Percentiles rank a stretch among this genome's conserved stretches.
Conservation (phyloP, 2,888 invertebrate genomes). For the Cordilura impudica region DNA sequence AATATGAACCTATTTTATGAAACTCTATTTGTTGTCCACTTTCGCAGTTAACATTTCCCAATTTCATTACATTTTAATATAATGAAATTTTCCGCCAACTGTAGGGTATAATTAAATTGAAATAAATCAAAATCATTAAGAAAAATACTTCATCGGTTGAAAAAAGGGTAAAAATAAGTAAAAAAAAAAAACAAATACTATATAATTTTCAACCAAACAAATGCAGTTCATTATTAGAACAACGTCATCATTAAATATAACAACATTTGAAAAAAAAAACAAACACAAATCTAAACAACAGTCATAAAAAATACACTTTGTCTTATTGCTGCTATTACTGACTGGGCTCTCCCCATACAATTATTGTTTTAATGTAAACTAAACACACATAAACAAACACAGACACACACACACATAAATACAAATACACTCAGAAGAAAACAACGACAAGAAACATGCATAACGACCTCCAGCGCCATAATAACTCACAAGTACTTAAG, state of each 20-base stretch:
- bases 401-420: background rate
- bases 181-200: constrained; percentile 8
- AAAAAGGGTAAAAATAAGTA: background rate
- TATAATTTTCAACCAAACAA: constrained; percentile 17
- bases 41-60: too few relatives aligned
- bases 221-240: constrained; percentile 52
- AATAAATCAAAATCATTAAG: constrained; percentile 56
- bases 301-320: background rate
- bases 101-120: background rate
- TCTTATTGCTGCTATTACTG: background rate
- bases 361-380: background rate
- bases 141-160: constrained; percentile 44
- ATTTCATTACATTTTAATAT: too few relatives aligned
- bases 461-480: constrained; percentile 62
- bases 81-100: background rate
- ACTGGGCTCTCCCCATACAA: background rate
- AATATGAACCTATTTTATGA: too few relatives aligned
- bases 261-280: constrained; percentile 16
- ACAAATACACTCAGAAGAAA: background rate
- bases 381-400: constrained; percentile 17
- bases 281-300: constrained; percentile 1
- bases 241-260: constrained; percentile 35
- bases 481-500: constrained; percentile 59
- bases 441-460: constrained; percentile 36
- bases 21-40: too few relatives aligned